Base-by-base conservation (phyloP, 2,113 vertebrate species). In the Morone saxatilis region DNA sequence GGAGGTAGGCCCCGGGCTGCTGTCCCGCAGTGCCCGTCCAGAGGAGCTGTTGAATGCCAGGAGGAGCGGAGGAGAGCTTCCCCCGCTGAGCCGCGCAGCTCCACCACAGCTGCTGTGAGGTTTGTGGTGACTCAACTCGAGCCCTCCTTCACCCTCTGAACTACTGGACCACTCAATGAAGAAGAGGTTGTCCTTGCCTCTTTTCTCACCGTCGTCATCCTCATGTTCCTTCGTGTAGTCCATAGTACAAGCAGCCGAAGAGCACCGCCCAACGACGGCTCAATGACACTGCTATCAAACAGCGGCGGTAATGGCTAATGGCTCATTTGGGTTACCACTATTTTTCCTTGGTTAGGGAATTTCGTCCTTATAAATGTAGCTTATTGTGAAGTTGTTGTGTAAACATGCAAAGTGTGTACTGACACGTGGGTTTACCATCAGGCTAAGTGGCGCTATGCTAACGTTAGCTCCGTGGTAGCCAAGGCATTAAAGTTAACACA, bases 1-100 rank as follows among this genome's bases (percentile, higher is more conserved):
- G 19, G 86, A 81, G 5, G 77, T 5, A 4, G 75, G 14, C 22
- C 80, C 83, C 14, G 1, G 14, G 43, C 45, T n/a, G 19, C 53
- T 31, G 65, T 66, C 71, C 14, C 56, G 5, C 14, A 6, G 53
- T 20, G 16, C 4, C 61, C 22, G 84, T 73, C 71, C 70, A 40
- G 85, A 62, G 9, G 48, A 71, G 72, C 71, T 54, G 66, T 76
- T 77, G 80, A 89, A 93, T 0, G 86, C 88, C 41, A 94, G 70
- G 48, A 94, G 54, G 38, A 92, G 81, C 0, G 88, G 82, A 73
- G 91, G 89, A 56, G 91, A 93, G 20, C 45, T 20, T 0, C 78
- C 86, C 45, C 75, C n/a, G 65, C 48, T 80, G 47, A 61, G 51
- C 10, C 50, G 41, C 13, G 70, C 25, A 51, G 40, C 7, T 19